These are phyloP conservation scores for Drosophila mayri DNA, from an alignment of 1,140 invertebrate genomes.

Conservation along the genomic window DNA sequence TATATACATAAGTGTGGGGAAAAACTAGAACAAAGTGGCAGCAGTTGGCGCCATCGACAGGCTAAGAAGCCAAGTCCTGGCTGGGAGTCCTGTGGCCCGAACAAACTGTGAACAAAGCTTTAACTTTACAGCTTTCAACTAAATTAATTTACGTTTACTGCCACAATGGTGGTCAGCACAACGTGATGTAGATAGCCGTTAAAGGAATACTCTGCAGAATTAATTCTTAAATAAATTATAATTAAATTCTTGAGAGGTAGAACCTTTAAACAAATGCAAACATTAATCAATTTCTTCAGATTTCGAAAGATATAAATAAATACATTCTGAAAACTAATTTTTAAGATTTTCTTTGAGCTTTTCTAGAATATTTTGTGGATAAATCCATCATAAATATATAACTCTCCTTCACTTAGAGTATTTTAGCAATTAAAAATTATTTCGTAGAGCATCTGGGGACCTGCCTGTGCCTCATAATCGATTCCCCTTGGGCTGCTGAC, in stretches of 20 bases:
- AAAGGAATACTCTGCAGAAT: constrained; percentile 12
- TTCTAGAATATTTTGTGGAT: not conserved
- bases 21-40: constrained; percentile 21
- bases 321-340: not conserved
- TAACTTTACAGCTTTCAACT: constrained; percentile 84
- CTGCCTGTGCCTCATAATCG: constrained; percentile 3
- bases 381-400: too few relatives aligned
- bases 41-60: constrained; percentile 54
- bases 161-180: constrained; percentile 45
- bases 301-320: too few relatives aligned
- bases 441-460: constrained; percentile 17
- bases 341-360: not conserved
- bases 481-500: constrained; percentile 15
- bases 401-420: not conserved
- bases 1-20: not conserved
- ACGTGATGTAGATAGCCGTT: constrained; percentile 6
- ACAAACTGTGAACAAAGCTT: constrained; percentile 76
- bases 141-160: constrained; percentile 84
- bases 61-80: constrained; percentile 49
- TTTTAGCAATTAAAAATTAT: not conserved
- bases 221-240: too few relatives aligned
- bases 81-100: constrained; percentile 3
- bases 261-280: not conserved
- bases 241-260: not conserved
- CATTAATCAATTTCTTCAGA: not conserved